Evolutionary conservation across 2,888 invertebrate genomes (phyloP), one percentile per base, ranked within the genome.

Genomic region (Coremacera marginata): DNA sequence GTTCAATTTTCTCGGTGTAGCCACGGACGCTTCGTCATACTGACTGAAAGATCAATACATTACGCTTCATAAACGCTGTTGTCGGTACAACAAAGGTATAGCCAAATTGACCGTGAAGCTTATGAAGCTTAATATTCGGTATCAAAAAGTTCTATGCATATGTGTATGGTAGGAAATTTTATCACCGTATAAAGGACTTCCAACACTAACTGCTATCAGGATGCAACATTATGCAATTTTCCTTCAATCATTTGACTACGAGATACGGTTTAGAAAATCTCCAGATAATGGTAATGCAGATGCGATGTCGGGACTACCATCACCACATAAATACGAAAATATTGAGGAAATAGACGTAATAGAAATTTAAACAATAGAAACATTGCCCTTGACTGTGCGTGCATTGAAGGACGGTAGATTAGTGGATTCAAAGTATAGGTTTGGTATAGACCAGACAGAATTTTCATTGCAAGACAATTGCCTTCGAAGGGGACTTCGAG

Each of bases 71-170:
- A 81, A 83, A 87, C 81, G 60, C 82, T 84, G 0, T 71, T 49
- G 0, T 27, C 31, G 4, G 74, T 74, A 5, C 81, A 81, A 37
- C 81, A 80, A 34, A 34, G 74, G 14, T 82, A 87, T 3, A 84
- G 84, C 5, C 82, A 89, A 11, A 31, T 31, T 5, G 31, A 31
- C 31, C 31, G 31, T 31, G 31, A 31, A 31, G 31, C 31, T 31
- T 31, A 31, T 5, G 31, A 3, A 31, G 5, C 5, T 31, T n/a
- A n/a, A 79, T 88, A 22, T 89, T 83, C 75, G 88, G 85, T 3
- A 82, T 89, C 0, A 82, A 83, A 52, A 84, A 84, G 79, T 90
- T 90, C 79, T 86, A 87, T 75, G 82, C 86, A 89, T 11, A 79
- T 87, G n/a, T 89, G 81, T 74, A 87, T 84, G 2, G 83, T n/a